phyloP scores from a whole-genome alignment of 1,140 invertebrate species.

The Teleopsis dalmanni region DNA sequence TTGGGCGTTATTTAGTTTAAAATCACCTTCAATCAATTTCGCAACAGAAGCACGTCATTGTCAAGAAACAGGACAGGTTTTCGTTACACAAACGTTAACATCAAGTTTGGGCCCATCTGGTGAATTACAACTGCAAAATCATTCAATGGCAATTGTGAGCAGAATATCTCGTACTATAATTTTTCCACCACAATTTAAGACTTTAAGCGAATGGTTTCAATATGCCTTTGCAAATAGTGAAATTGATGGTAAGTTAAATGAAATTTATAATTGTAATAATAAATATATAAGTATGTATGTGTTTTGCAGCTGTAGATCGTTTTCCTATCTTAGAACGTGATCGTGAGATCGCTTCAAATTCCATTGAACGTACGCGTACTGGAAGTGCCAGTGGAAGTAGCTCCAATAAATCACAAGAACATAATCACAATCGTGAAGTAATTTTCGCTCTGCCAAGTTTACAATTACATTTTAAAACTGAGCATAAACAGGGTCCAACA shows the following conservation, averaged over 20 bases:
- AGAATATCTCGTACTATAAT: conserved; percentile 82
- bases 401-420: conserved; percentile 61
- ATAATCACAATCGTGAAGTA: conserved; percentile 85
- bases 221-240: conserved; percentile 91
- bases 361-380: conserved; percentile 45
- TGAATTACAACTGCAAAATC: conserved; percentile 62
- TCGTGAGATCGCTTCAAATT: conserved; percentile 46
- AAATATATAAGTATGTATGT: neutral
- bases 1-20: conserved; percentile 92
- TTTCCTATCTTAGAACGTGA: conserved; percentile 80
- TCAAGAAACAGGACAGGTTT: conserved; percentile 44
- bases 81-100: conserved; percentile 80
- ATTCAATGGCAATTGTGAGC: conserved; percentile 87
- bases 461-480: conserved; percentile 87
- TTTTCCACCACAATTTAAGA: conserved; percentile 91
- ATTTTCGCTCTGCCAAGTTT: conserved; percentile 91
- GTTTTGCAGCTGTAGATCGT: conserved; percentile 68
- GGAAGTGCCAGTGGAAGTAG: conserved; percentile 37
- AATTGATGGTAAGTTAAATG: conserved; percentile 68
- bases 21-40: conserved; percentile 91
- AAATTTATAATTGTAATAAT: neutral
- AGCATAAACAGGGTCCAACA: conserved; percentile 70
- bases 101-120: conserved; percentile 73
- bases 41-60: conserved; percentile 89
- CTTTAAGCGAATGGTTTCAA: conserved; percentile 91